These are phyloP conservation scores for Clusia tigrina DNA, from an alignment of 2,888 invertebrate genomes.

Conservation along the genomic window DNA sequence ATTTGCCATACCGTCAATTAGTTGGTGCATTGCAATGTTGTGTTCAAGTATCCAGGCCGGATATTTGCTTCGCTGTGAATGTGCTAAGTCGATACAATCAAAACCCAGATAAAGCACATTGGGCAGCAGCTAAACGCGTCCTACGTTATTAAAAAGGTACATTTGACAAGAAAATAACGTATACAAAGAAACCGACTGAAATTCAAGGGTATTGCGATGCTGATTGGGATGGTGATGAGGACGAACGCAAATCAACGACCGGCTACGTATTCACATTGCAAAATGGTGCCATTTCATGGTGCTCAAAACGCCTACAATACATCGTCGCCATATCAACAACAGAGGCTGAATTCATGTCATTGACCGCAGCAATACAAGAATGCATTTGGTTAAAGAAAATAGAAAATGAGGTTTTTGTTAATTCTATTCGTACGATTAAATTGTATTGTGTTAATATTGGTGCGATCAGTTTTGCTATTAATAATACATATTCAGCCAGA, in stretches of 20 bases:
- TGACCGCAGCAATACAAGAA: conserved; percentile 34
- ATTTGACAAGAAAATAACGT: conserved; percentile 6
- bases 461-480: no score
- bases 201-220: conserved; percentile 23
- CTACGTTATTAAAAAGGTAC: conserved; percentile 33
- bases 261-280: conserved; percentile 33
- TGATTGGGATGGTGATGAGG: conserved; percentile 29
- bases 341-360: conserved; percentile 37
- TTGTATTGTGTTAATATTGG: no score
- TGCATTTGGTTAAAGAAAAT: conserved; percentile 32
- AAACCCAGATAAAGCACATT: conserved; percentile 34
- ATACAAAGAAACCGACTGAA: conserved; percentile 5
- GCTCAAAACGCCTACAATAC: conserved; percentile 31
- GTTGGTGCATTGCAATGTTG: conserved; percentile 31
- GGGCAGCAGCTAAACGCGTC: conserved; percentile 33
- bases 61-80: conserved; percentile 30
- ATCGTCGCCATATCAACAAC: conserved; percentile 36
- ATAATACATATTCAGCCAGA: no score
- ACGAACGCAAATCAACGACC: conserved; percentile 28
- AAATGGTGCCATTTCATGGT: conserved; percentile 33
- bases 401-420: conserved; percentile 13
- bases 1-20: conserved; percentile 33
- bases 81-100: conserved; percentile 23
- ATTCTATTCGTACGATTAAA: no score
- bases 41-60: conserved; percentile 33